A percentile compares a stretch with the other conserved stretches of the same genome.
Evolutionary conservation across 1,140 invertebrate species (phyloP).

Genomic region (Brachystomella parvula): DNA sequence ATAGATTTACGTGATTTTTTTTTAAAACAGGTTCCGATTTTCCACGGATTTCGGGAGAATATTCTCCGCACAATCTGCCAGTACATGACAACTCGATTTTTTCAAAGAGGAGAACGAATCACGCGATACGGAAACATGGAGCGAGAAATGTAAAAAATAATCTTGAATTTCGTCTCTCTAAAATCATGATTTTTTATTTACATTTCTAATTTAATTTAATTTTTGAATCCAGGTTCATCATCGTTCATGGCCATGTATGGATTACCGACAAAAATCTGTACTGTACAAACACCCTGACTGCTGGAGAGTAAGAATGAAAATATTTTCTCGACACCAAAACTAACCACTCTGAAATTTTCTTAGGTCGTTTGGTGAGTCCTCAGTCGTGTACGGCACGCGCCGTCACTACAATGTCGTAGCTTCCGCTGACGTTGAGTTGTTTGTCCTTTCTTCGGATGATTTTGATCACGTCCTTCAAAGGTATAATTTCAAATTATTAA

Average conservation of each 20-base stretch:
- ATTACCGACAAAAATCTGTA: slow-evolving; percentile 10
- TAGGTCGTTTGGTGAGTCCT: slow-evolving; percentile 17
- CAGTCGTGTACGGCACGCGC: slow-evolving; percentile 4
- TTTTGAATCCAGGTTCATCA: slow-evolving; percentile 10
- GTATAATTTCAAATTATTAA: too few species aligned
- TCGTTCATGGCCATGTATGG: slow-evolving; percentile 18
- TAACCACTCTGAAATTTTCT: neutral
- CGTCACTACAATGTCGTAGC: slow-evolving; percentile 23
- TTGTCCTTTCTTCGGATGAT: slow-evolving; percentile 12
- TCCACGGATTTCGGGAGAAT: slow-evolving; percentile 13
- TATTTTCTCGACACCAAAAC: neutral
- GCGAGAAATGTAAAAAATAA: slow-evolving; percentile 18
- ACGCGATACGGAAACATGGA: slow-evolving; percentile 21
- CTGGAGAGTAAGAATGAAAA: slow-evolving; percentile 18
- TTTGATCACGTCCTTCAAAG: slow-evolving; percentile 22
- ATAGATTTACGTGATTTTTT: neutral
- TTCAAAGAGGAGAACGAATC: slow-evolving; percentile 17
- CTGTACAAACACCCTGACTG: slow-evolving; percentile 15
- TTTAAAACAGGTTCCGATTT: slow-evolving; percentile 18
- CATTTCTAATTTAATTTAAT: too few species aligned
- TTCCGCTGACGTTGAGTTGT: slow-evolving; percentile 21
- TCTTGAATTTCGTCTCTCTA: neutral
- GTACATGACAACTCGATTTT: slow-evolving; percentile 17
- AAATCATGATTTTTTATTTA: neutral
- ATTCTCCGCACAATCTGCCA: slow-evolving; percentile 19